Percentiles rank a stretch among this genome's conserved stretches.
These are phyloP conservation scores for Drosophila triauraria DNA, from an alignment of 1,140 invertebrate genomes.

Conservation along the genomic window DNA sequence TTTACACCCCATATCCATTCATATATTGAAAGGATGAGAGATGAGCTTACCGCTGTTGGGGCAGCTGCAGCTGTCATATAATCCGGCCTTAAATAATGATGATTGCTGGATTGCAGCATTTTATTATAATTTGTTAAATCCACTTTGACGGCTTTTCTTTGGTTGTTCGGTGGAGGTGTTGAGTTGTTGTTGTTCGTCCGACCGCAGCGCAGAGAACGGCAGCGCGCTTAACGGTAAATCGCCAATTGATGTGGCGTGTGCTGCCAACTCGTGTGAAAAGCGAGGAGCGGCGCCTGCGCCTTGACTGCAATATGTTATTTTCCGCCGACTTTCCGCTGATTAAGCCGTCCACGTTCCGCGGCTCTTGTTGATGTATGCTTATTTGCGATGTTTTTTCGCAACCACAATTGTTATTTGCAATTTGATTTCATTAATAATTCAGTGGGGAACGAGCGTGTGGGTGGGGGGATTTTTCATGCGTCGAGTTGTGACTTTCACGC, in stretches of 20 bases:
- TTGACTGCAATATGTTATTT: constrained; percentile 28
- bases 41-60: constrained; percentile 93
- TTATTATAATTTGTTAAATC: constrained; percentile 86
- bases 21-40: constrained; percentile 8
- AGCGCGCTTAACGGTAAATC: constrained; percentile 57
- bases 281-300: constrained; percentile 77
- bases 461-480: constrained; percentile 40
- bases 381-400: constrained; percentile 33
- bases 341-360: constrained; percentile 48
- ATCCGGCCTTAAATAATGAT: constrained; percentile 95
- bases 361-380: constrained; percentile 36
- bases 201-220: constrained; percentile 39
- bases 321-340: constrained; percentile 53
- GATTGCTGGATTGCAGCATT: constrained; percentile 93
- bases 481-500: constrained; percentile 73
- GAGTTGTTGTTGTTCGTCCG: constrained; percentile 17
- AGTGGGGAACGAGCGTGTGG: constrained; percentile 20
- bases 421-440: constrained; percentile 76
- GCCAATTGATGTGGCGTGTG: constrained; percentile 57
- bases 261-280: constrained; percentile 76
- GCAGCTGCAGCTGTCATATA: constrained; percentile 93
- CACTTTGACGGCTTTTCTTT: constrained; percentile 84
- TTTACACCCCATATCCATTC: constrained; percentile 3
- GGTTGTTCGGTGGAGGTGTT: constrained; percentile 57
- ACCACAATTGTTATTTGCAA: constrained; percentile 51